Conservation (phyloP, 2,888 invertebrate genomes). For the Galerucella nymphaeae region DNA sequence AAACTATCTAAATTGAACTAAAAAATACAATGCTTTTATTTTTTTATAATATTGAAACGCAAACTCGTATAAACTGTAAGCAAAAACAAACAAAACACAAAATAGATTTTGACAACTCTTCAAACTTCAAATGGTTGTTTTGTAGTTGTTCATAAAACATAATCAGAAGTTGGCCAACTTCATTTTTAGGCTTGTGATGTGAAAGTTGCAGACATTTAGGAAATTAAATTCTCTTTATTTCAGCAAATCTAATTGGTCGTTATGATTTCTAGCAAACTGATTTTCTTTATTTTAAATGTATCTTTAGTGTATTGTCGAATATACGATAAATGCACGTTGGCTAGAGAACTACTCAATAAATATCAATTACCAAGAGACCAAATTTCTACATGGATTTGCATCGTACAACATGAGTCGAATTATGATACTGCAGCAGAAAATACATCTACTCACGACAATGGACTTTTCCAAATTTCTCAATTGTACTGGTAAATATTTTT, state of each 20-base stretch:
- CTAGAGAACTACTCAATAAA: conserved; percentile 68
- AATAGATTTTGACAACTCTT: too few species aligned
- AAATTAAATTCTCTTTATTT: neutral
- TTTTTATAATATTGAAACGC: too few species aligned
- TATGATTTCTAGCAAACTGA: neutral
- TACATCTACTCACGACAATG: conserved; percentile 74
- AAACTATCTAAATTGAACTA: too few species aligned
- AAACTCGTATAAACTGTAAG: too few species aligned
- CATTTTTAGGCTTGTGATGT: too few species aligned
- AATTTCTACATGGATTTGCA: conserved; percentile 68
- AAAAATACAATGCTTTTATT: too few species aligned
- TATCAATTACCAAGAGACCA: conserved; percentile 68
- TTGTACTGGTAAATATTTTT: conserved; percentile 69
- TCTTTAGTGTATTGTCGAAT: conserved; percentile 73
- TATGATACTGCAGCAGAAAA: conserved; percentile 75
- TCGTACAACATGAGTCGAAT: conserved; percentile 77
- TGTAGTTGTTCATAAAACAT: too few species aligned
- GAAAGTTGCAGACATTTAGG: too few species aligned
- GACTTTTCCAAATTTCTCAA: conserved; percentile 78
- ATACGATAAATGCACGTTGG: conserved; percentile 78
- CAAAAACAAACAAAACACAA: too few species aligned
- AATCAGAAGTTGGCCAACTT: too few species aligned
- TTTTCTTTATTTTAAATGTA: neutral
- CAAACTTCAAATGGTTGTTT: too few species aligned
- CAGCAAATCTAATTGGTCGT: neutral